phyloP scores from a whole-genome alignment of 2,888 invertebrate genomes.

The Halictus quadricinctus region DNA sequence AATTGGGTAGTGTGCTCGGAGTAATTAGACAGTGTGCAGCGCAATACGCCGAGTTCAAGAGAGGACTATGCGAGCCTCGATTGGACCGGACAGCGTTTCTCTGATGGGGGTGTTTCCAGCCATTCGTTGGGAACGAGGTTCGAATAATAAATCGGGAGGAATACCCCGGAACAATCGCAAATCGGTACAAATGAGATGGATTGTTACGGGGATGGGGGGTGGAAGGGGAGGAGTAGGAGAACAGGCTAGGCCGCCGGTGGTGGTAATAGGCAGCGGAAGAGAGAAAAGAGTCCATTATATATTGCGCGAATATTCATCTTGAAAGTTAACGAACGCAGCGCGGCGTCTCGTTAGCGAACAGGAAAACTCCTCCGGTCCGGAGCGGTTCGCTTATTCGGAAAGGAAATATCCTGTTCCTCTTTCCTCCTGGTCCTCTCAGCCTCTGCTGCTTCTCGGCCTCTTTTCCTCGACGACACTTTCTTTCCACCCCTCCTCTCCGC shows the following conservation, averaged over 20 bases:
- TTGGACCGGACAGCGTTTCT: not conserved
- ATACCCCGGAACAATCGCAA: slow-evolving; percentile 58
- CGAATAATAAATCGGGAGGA: slow-evolving; percentile 63
- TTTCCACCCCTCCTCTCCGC: not conserved
- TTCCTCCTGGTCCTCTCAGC: slow-evolving; percentile 4
- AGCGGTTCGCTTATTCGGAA: slow-evolving; percentile 52
- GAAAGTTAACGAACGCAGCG: slow-evolving; percentile 68
- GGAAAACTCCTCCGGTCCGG: slow-evolving; percentile 59
- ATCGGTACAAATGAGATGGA: slow-evolving; percentile 61
- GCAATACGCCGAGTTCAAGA: not conserved
- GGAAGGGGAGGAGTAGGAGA: not conserved
- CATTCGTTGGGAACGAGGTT: slow-evolving; percentile 1
- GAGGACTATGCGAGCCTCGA: not conserved
- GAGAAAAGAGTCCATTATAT: slow-evolving; percentile 48
- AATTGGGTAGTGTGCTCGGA: not conserved
- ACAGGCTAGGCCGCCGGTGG: not conserved
- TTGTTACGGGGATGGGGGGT: slow-evolving; percentile 42
- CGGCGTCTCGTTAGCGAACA: slow-evolving; percentile 68
- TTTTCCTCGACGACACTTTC: not conserved
- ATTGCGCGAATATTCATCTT: slow-evolving; percentile 66
- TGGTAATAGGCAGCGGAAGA: slow-evolving; percentile 36
- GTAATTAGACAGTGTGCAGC: not conserved
- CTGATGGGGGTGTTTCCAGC: not conserved
- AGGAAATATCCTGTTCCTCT: slow-evolving; percentile 58
- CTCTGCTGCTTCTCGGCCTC: not conserved